Percentiles rank a stretch among this genome's conserved stretches.
Evolutionary conservation across 1,140 invertebrate species (phyloP).

Genomic region (Psilanteris sp.): DNA sequence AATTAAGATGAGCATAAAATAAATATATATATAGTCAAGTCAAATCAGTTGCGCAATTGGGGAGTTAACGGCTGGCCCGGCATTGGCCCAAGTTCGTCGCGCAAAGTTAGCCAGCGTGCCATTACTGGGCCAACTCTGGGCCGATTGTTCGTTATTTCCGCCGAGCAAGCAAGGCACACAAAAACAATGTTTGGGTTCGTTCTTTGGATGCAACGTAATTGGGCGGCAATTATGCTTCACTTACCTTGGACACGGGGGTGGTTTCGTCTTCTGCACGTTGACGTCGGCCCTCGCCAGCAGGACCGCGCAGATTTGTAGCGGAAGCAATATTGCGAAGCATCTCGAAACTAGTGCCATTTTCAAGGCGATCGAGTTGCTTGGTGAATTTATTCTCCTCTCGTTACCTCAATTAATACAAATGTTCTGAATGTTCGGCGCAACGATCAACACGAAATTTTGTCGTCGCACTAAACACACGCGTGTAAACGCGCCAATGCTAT

Average conservation of each 20-base stretch:
- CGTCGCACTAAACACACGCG: conserved; percentile 33
- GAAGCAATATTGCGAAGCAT: conserved; percentile 57
- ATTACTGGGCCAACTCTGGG: too few species aligned
- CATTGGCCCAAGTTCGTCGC: too few species aligned
- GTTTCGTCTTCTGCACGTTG: conserved; percentile 53
- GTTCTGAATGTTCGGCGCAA: conserved; percentile 15
- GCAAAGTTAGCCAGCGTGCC: too few species aligned
- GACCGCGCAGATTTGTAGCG: conserved; percentile 62
- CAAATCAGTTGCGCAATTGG: too few species aligned
- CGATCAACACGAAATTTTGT: conserved; percentile 24
- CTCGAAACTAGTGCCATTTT: conserved; percentile 67
- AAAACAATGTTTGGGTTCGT: too few species aligned
- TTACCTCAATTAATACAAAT: conserved; percentile 32
- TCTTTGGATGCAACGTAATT: not conserved
- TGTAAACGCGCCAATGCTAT: conserved; percentile 1
- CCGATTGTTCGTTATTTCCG: too few species aligned
- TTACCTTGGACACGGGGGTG: conserved; percentile 74
- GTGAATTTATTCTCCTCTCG: conserved; percentile 21
- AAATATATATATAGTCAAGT: too few species aligned
- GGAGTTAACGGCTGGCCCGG: too few species aligned
- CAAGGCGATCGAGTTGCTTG: conserved; percentile 22
- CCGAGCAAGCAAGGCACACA: too few species aligned
- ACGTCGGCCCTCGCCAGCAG: conserved; percentile 60
- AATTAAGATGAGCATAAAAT: too few species aligned
- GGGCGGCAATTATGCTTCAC: conserved; percentile 4